Evolutionary conservation across 30 jellyfish, hydroid and myxozoan species (phyloP).

Genomic region (Calvadosia cruxmelitensis): DNA sequence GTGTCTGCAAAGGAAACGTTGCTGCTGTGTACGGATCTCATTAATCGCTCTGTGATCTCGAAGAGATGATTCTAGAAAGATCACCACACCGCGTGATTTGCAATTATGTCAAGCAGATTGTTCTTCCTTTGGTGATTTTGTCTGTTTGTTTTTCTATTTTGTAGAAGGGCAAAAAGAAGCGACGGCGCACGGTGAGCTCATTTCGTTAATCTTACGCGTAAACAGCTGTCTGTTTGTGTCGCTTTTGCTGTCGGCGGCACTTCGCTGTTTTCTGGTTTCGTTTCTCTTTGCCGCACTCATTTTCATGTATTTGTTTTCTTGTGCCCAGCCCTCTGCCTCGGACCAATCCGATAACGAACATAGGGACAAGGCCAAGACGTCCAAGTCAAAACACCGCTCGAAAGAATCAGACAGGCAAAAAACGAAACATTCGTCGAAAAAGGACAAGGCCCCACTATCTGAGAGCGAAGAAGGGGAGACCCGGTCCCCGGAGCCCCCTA

Average conservation of each 20-base stretch:
- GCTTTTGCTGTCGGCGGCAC: background rate
- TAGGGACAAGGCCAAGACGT: too few species aligned
- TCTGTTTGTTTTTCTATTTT: too few species aligned
- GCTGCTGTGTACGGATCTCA: too few species aligned
- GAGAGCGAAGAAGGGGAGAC: background rate
- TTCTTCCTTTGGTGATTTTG: too few species aligned
- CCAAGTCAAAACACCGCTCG: background rate
- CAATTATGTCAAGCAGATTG: too few species aligned
- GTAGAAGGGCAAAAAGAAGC: background rate
- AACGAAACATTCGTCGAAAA: background rate
- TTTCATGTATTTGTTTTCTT: too few species aligned
- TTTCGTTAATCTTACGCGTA: background rate
- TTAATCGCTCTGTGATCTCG: too few species aligned
- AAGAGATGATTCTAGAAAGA: too few species aligned
- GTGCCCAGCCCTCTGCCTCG: background rate
- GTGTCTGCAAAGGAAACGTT: too few species aligned
- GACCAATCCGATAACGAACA: background rate
- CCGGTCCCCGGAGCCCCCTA: background rate
- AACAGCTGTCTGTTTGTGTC: background rate
- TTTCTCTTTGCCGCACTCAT: background rate
- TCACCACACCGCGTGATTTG: too few species aligned
- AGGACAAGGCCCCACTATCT: background rate
- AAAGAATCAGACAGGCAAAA: background rate
- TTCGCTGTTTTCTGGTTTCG: background rate
- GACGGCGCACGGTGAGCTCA: background rate